phyloP scores from a whole-genome alignment of 2,113 vertebrate genomes.

The Bostrychus sinensis region DNA sequence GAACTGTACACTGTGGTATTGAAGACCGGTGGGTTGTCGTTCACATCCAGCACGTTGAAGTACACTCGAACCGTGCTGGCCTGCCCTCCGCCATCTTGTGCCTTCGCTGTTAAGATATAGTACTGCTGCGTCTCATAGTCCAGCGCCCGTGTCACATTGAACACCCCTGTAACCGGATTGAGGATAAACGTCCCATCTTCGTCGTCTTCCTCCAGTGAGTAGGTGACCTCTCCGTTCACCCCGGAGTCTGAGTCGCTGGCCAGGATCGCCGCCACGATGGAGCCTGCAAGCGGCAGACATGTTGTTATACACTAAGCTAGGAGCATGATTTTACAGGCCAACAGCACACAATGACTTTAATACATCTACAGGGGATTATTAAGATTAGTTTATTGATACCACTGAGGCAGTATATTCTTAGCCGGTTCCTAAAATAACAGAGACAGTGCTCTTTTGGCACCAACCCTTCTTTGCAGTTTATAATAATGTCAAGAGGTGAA shows the following conservation, averaged over 20 bases:
- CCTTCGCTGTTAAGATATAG: slow-evolving; percentile 88
- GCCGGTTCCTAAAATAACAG: slow-evolving; percentile 40
- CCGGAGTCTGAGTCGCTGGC: slow-evolving; percentile 94
- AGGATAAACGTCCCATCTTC: slow-evolving; percentile 90
- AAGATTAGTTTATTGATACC: slow-evolving; percentile 24
- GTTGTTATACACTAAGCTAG: slow-evolving; percentile 28
- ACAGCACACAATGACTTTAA: slow-evolving; percentile 21
- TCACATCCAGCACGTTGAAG: slow-evolving; percentile 93
- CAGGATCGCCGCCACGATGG: slow-evolving; percentile 93
- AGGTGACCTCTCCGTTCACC: slow-evolving; percentile 92
- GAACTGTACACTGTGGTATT: slow-evolving; percentile 83
- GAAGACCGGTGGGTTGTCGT: slow-evolving; percentile 90
- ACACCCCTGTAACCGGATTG: slow-evolving; percentile 93
- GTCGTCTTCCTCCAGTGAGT: slow-evolving; percentile 90
- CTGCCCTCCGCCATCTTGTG: slow-evolving; percentile 89
- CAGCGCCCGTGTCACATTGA: slow-evolving; percentile 88
- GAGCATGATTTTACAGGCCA: slow-evolving; percentile 23
- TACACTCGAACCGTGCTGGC: slow-evolving; percentile 87
- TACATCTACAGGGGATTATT: slow-evolving; percentile 34
- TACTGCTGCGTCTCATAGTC: slow-evolving; percentile 91
- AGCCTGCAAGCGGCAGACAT: slow-evolving; percentile 78
- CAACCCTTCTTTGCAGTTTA: neutral
- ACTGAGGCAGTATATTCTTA: slow-evolving; percentile 14
- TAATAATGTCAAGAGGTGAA: neutral
- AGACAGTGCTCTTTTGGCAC: slow-evolving; percentile 10